A percentile compares a stretch with the other conserved stretches of the same genome.
phyloP scores from a whole-genome alignment of 1,140 invertebrate genomes.

The Zaprionus davidi region DNA sequence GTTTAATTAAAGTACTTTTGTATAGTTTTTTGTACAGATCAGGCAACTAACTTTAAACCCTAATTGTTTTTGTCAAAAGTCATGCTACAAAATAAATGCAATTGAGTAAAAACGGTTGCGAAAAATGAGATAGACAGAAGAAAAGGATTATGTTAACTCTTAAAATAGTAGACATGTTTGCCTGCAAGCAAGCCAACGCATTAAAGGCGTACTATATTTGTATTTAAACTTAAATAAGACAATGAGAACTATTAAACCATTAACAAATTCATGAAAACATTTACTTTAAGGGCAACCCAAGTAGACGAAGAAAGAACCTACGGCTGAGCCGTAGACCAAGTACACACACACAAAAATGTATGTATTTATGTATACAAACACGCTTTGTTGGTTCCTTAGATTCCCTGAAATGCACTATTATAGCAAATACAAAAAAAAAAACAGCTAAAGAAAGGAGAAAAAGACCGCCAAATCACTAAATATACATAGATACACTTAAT shows the following conservation, averaged over 20 bases:
- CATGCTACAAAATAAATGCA: background rate
- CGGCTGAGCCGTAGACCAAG: constrained; percentile 31
- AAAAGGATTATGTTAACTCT: constrained; percentile 32
- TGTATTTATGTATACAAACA: background rate
- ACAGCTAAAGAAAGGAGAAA: constrained; percentile 6
- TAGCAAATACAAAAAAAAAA: constrained; percentile 14
- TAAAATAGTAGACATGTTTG: constrained; percentile 16
- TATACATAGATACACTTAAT: constrained; percentile 29
- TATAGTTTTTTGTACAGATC: constrained; percentile 42
- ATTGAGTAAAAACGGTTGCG: background rate
- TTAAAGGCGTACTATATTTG: constrained; percentile 31
- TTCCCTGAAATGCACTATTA: constrained; percentile 1
- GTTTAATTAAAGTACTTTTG: constrained; percentile 18
- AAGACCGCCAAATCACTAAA: constrained; percentile 58
- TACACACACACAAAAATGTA: background rate
- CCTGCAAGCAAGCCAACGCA: constrained; percentile 11
- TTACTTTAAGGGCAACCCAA: constrained; percentile 24
- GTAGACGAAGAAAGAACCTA: constrained; percentile 3
- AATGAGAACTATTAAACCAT: constrained; percentile 46
- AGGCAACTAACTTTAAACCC: constrained; percentile 44
- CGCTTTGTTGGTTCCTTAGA: constrained; percentile 26
- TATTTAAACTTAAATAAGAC: constrained; percentile 45
- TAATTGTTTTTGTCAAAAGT: constrained; percentile 23
- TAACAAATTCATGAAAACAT: constrained; percentile 20
- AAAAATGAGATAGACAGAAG: background rate